Percentiles rank a stretch among this genome's conserved stretches.
Conservation (phyloP, 2,888 invertebrate genomes). For the Lutraria lutraria region DNA sequence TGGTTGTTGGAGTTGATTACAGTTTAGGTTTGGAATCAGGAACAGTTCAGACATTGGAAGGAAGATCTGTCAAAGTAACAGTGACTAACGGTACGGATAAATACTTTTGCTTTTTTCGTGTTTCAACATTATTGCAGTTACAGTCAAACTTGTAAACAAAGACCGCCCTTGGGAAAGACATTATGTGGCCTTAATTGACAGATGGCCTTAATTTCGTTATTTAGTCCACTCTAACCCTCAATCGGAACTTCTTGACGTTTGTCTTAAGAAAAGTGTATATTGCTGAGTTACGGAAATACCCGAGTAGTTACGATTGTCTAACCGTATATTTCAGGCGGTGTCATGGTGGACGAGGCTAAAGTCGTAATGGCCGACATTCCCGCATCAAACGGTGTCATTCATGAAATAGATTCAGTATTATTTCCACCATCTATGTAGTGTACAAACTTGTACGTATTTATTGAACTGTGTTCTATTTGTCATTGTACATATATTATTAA, state of each 20-base stretch:
- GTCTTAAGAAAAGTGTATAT: too few relatives aligned
- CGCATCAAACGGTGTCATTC: constrained; percentile 77
- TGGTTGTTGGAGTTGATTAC: constrained; percentile 71
- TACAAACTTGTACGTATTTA: background rate
- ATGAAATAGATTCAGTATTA: constrained; percentile 69
- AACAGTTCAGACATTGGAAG: constrained; percentile 50
- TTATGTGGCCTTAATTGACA: too few relatives aligned
- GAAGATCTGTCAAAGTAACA: constrained; percentile 44
- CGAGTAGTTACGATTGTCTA: too few relatives aligned
- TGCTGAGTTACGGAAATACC: too few relatives aligned
- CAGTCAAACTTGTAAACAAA: too few relatives aligned
- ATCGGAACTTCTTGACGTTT: too few relatives aligned
- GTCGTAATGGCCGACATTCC: constrained; percentile 74
- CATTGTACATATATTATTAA: background rate
- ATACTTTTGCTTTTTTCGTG: too few relatives aligned
- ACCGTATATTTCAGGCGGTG: constrained; percentile 59
- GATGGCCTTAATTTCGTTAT: too few relatives aligned
- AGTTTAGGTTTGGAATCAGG: constrained; percentile 64
- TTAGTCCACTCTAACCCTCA: too few relatives aligned
- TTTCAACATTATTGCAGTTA: too few relatives aligned
- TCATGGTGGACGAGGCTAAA: constrained; percentile 69
- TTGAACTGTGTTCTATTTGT: background rate
- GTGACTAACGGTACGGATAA: constrained; percentile 45
- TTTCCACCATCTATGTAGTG: constrained; percentile 43
- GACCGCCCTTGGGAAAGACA: too few relatives aligned